Conservation (phyloP, 2,888 invertebrate genomes). For the Drosophila pullipes region DNA sequence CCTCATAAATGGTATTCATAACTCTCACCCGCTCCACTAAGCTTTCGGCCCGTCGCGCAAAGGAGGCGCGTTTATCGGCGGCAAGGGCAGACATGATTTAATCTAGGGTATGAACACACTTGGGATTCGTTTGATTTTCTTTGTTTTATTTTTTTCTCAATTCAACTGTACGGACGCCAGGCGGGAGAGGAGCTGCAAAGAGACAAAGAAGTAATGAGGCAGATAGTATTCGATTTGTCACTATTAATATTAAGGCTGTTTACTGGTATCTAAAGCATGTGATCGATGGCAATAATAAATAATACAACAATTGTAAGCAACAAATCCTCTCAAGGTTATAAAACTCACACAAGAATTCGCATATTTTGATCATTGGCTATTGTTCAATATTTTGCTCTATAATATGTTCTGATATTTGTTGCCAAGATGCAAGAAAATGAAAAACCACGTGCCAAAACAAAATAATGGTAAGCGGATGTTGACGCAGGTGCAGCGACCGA, state of each 20-base stretch:
- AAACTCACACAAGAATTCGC: neutral
- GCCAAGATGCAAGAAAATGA: constrained; percentile 18
- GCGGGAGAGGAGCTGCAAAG: constrained; percentile 43
- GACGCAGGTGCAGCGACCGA: constrained; percentile 15
- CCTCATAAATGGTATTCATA: constrained; percentile 85
- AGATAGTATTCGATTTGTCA: neutral
- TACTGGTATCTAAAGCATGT: constrained; percentile 24
- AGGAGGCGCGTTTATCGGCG: constrained; percentile 83
- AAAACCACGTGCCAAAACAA: constrained; percentile 17
- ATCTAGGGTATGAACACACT: constrained; percentile 12
- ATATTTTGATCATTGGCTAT: constrained; percentile 1
- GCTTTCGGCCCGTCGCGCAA: constrained; percentile 85
- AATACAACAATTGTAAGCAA: neutral
- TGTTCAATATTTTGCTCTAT: constrained; percentile 3
- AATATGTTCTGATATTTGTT: constrained; percentile 3
- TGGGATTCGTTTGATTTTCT: constrained; percentile 11
- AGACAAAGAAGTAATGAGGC: constrained; percentile 15
- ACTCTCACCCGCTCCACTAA: constrained; percentile 86
- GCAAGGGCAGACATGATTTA: constrained; percentile 76
- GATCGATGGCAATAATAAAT: constrained; percentile 28
- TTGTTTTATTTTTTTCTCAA: constrained; percentile 6
- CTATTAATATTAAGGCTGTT: neutral
- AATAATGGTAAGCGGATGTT: constrained; percentile 25
- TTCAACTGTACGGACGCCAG: neutral
- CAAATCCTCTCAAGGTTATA: constrained; percentile 19